Percentiles rank a stretch among this genome's conserved stretches.
phyloP scores from a whole-genome alignment of 2,888 invertebrate genomes.

The Ennomos fuscantarius region DNA sequence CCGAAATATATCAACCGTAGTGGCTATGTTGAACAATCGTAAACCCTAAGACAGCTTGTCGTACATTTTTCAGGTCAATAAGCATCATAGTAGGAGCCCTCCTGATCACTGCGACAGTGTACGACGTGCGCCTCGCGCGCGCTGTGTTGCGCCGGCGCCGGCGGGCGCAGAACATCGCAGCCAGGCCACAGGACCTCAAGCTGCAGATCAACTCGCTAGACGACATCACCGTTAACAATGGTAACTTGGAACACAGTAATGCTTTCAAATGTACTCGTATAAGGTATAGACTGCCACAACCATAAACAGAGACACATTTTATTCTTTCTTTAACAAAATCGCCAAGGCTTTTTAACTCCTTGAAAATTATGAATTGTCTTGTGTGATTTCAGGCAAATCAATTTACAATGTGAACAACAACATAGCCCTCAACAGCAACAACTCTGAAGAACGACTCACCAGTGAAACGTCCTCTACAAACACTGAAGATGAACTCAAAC shows the following conservation, averaged over 20 bases:
- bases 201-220: conserved; percentile 78
- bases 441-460: conserved; percentile 85
- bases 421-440: conserved; percentile 78
- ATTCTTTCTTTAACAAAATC: no score
- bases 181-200: conserved; percentile 65
- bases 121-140: conserved; percentile 86
- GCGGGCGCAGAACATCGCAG: conserved; percentile 69
- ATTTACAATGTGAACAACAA: conserved; percentile 83
- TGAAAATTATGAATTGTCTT: no score
- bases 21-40: no score
- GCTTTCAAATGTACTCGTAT: no score
- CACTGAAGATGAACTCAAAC: conserved; percentile 79
- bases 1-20: no score
- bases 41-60: neutral
- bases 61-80: conserved; percentile 58
- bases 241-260: no score
- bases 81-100: conserved; percentile 70
- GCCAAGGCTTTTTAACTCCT: no score
- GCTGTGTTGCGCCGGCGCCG: conserved; percentile 67
- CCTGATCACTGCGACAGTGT: conserved; percentile 88
- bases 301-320: no score
- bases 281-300: neutral
- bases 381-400: conserved; percentile 66
- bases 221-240: conserved; percentile 65
- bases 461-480: conserved; percentile 74